These are phyloP conservation scores for Monoplex corrugatus DNA, from an alignment of 2,888 invertebrate genomes.

Conservation along the genomic window DNA sequence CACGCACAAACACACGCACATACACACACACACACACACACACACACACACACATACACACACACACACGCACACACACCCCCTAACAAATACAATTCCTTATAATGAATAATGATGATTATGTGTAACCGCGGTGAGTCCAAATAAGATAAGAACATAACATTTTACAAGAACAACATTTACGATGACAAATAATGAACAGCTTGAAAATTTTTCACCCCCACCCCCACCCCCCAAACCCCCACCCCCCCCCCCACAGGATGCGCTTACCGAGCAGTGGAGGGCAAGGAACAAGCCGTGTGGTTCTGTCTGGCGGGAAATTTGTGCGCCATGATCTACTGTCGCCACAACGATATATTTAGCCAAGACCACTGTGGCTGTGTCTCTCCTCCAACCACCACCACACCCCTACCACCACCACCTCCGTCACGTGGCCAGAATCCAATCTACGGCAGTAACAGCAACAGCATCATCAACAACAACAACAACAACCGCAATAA, in stretches of 20 bases:
- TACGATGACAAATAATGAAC: too few relatives aligned
- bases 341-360: conserved; percentile 40
- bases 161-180: too few relatives aligned
- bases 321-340: conserved; percentile 45
- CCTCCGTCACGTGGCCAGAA: too few relatives aligned
- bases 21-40: not conserved
- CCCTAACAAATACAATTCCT: not conserved
- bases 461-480: not conserved
- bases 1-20: not conserved
- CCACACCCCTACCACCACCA: not conserved
- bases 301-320: conserved; percentile 46
- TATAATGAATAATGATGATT: not conserved
- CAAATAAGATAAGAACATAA: too few relatives aligned
- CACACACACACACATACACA: too few relatives aligned
- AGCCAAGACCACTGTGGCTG: conserved; percentile 38
- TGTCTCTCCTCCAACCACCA: not conserved
- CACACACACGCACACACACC: not conserved
- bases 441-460: not conserved
- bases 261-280: conserved; percentile 40
- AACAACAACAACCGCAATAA: not conserved
- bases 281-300: conserved; percentile 41
- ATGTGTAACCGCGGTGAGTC: not conserved
- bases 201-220: too few relatives aligned
- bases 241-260: not conserved
- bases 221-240: not conserved